A percentile compares a stretch with the other conserved stretches of the same genome.
These are phyloP conservation scores for Melanotaenia parkinsoni DNA, from an alignment of 2,797 vertebrate species.

Conservation along the genomic window DNA sequence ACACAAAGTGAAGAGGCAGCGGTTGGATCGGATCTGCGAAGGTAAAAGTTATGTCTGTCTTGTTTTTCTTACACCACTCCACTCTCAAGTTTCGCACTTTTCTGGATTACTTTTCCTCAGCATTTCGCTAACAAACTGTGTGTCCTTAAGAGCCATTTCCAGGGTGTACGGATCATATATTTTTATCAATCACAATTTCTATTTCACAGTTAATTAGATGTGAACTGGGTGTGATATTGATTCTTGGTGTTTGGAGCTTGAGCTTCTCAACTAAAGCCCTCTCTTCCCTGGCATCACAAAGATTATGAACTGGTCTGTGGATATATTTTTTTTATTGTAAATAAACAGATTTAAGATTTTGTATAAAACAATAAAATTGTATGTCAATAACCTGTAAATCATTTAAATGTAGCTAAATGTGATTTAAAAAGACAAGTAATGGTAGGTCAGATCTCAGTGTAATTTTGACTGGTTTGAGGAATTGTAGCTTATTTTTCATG, in stretches of 20 bases:
- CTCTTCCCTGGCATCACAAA: constrained; percentile 5
- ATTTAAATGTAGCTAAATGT: not conserved
- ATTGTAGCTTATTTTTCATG: too few species aligned
- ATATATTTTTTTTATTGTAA: not conserved
- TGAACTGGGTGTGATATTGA: constrained; percentile 26
- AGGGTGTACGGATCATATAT: not conserved
- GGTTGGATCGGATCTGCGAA: constrained; percentile 87
- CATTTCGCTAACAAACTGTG: not conserved
- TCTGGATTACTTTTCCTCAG: not conserved
- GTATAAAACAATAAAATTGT: not conserved
- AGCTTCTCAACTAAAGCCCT: constrained; percentile 20
- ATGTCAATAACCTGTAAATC: not conserved
- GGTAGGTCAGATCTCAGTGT: not conserved
- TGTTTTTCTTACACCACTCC: not conserved
- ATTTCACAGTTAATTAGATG: constrained; percentile 37
- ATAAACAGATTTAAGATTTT: not conserved
- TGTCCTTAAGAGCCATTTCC: not conserved
- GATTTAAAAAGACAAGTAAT: not conserved
- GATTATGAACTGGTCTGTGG: not conserved
- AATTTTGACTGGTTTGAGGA: not conserved
- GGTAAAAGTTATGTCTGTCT: constrained; percentile 66
- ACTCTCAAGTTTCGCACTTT: not conserved
- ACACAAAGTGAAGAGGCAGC: constrained; percentile 88
- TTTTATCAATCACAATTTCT: constrained; percentile 2
- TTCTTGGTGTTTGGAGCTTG: constrained; percentile 20